Evolutionary conservation across 2,888 invertebrate species (phyloP), one percentile per base, ranked within the genome.

Genomic region (Agriotes lineatus): DNA sequence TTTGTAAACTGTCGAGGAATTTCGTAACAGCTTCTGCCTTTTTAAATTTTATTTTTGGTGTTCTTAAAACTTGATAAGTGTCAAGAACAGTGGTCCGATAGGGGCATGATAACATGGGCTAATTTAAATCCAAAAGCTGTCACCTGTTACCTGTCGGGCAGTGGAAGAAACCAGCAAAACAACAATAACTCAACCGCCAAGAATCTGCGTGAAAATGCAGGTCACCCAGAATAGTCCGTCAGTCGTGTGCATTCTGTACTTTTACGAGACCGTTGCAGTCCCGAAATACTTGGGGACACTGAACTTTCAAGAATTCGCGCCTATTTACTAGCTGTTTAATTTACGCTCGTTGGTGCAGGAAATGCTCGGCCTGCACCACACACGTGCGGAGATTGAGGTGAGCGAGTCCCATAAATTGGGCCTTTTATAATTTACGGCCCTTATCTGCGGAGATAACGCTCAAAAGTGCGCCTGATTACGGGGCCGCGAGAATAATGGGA

Each of bases 231-330:
- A 66, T 70, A 65, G 50, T 60, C 50, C 50, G 56, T 56, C 64
- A 65, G 56, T 66, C 58, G 69, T 50, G 52, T 66, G 69, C 65
- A 66, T 62, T 56, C 42, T 64, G 20, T 62, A 56, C 64, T 57
- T 66, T 70, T 66, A 65, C 56, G 48, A 69, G 66, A 69, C 66
- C 70, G 58, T 50, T 67, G 67, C 70, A 61, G 42, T 67, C 67
- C 64, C 56, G 35, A 70, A 70, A 67, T 67, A 67, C 33, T 37
- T 19, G 70, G 58, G 70, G 63, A 70, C 70, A 57, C 56, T 67
- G 70, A 70, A 67, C 70, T 68, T 70, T 64, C 39, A 60, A 65
- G 70, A 67, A 70, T 70, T 70, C 54, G 67, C 66, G 67, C 50
- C 67, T 64, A 59, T 68, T 63, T 61, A 62, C 61, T 57, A 67